Conservation (phyloP, 2,113 vertebrate species). For the Chaenocephalus aceratus region DNA sequence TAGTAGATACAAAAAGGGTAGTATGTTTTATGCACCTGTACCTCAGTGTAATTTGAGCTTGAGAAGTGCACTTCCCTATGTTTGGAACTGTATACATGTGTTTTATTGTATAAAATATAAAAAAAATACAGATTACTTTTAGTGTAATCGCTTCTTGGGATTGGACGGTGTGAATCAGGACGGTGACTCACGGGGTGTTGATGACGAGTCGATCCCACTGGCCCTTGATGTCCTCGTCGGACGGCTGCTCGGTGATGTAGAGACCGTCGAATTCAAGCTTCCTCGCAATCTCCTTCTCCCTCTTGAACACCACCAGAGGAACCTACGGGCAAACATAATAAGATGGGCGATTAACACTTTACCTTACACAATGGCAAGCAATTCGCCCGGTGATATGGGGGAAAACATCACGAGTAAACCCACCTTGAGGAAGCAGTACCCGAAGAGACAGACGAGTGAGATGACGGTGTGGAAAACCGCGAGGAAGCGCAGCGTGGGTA, state of each 20-base stretch:
- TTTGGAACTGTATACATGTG: too few species aligned
- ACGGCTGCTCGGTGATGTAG: conserved; percentile 97
- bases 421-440: conserved; percentile 97
- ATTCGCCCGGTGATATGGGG: not conserved
- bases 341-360: not conserved
- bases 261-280: conserved; percentile 97
- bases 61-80: too few species aligned
- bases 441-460: conserved; percentile 93
- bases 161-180: too few species aligned
- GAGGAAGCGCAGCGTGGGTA: conserved; percentile 90
- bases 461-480: conserved; percentile 94
- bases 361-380: not conserved
- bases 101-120: too few species aligned
- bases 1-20: too few species aligned
- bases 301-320: conserved; percentile 96
- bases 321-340: conserved; percentile 81
- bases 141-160: too few species aligned
- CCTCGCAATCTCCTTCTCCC: conserved; percentile 97
- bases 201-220: conserved; percentile 99
- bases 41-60: too few species aligned
- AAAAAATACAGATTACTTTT: too few species aligned
- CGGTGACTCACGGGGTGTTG: conserved; percentile 93
- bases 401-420: not conserved
- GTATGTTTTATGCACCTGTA: too few species aligned
- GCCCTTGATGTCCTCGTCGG: conserved; percentile 98